Evolutionary conservation across 23 tunicate genomes (phyloP), one percentile per base, ranked within the genome.

Genomic region (Ascidia mentula): DNA sequence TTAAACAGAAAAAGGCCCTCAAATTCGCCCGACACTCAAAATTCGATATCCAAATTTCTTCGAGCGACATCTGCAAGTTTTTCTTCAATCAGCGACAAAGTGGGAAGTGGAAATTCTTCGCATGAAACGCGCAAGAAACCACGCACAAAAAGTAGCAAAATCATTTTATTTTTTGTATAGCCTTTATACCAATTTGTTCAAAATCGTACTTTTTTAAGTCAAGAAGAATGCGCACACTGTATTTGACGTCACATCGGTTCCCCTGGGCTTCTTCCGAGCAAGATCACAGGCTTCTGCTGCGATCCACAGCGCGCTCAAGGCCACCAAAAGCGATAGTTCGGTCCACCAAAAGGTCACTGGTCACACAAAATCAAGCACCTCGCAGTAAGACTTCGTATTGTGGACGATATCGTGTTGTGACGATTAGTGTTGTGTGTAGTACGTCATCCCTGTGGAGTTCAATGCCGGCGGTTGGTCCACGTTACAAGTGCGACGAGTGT

Each of bases 241-340:
- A 20, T 53, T 20, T 53, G 65, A 53, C 13, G 65, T 28, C 34
- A 36, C 78, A 5, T 74, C 73, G 31, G 86, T 90, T 37, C 96
- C 96, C 0, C 61, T 90, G 0, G 96, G 96, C 17, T 90, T 84
- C 73, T 90, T 90, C 46, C 89, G 96, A 31, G 90, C 88, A 20
- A 82, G 96, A 37, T 37, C 82, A 0, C 89, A 84, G 37, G 79
- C 88, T 0, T 65, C 89, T 4, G 84, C 86, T 75, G 96, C 96
- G 31, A 90, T 90, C 36, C 79, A 78, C 18, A 85, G 76, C 32
- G 96, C 96, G 28, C 72, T 90, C 9, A 69, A 88, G 42, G 76
- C 22, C 22, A 53, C n/a, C n/a, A n/a, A n/a, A n/a, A n/a, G n/a
- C n/a, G n/a, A n/a, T n/a, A n/a, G n/a, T n/a, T n/a, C n/a, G n/a